Evolutionary conservation across 2,113 vertebrate genomes (phyloP), one percentile per base, ranked within the genome.

Genomic region (Herpailurus yagouaroundi): DNA sequence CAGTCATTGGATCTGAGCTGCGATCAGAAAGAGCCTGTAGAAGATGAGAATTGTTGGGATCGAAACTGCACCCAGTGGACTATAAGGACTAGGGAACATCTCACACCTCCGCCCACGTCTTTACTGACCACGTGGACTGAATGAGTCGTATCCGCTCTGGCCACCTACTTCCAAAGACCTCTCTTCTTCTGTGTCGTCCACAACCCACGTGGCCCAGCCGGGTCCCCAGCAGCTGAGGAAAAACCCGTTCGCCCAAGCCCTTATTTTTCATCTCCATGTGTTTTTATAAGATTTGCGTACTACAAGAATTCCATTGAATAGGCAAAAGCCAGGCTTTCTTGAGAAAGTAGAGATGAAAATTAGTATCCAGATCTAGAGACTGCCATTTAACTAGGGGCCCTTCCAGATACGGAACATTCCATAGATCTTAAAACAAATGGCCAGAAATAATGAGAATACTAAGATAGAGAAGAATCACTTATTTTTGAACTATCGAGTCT

Each of bases 341-440:
- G 23, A 94, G 69, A 93, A 96, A 73, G 18, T 12, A 52, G 13
- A 82, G 45, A 88, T n/a, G 4, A 25, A 19, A 86, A 89, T 83
- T 45, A n/a, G 31, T 76, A 66, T 66, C 21, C 45, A 77, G 74
- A 71, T 83, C 12, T 57, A 76, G 31, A 93, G 77, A 33, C 73
- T 29, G 25, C 63, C n/a, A 55, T 69, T 73, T 27, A 64, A 12
- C 27, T 69, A 41, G 9, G 1, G 15, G n/a, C 9, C 23, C 45
- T 71, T 74, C 14, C 27, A 90, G 60, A 63, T 29, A 29, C 0
- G 85, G 31, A 91, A 79, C 27, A 68, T 86, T 63, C 16, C 38
- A 31, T 92, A 52, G 9, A 27, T 63, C 83, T 90, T 80, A 82
- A 95, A 97, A 90, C 48, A 79, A 88, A 87, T 45, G 45, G 41